A percentile compares a stretch with the other conserved stretches of the same genome.
phyloP scores from a whole-genome alignment of 2,113 vertebrate genomes.

The Rhadina sibilatrix region DNA sequence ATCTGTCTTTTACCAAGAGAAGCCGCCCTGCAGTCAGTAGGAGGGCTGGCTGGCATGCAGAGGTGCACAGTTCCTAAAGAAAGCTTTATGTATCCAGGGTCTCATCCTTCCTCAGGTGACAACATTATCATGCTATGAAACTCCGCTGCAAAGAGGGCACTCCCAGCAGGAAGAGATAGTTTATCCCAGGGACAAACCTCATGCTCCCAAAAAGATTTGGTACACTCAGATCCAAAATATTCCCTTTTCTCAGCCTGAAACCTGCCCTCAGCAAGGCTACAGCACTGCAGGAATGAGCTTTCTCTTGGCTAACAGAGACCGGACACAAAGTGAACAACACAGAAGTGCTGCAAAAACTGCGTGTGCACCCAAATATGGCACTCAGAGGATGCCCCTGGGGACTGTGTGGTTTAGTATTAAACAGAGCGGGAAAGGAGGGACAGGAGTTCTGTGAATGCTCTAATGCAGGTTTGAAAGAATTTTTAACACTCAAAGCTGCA shows the following conservation, averaged over 20 bases:
- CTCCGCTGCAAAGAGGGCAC: rapidly evolving
- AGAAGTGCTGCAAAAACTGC: not conserved
- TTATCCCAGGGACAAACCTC: not conserved
- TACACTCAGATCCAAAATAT: not conserved
- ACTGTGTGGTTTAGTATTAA: not conserved
- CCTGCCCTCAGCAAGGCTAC: not conserved
- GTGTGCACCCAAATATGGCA: rapidly evolving
- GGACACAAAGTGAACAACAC: not conserved
- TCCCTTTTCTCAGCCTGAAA: not conserved
- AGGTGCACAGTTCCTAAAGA: not conserved
- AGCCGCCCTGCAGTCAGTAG: not conserved
- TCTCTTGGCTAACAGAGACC: not conserved
- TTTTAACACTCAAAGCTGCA: not conserved
- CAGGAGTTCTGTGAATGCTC: not conserved
- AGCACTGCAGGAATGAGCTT: not conserved
- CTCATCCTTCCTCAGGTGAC: not conserved
- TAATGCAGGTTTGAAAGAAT: not conserved
- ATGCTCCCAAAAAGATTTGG: not conserved
- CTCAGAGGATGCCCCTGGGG: not conserved
- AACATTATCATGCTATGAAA: rapidly evolving
- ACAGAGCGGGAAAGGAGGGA: not conserved
- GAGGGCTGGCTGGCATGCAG: not conserved
- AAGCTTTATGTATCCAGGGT: not conserved
- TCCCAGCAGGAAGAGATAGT: not conserved
- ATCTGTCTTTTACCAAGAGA: not conserved